phyloP scores from a whole-genome alignment of 2,888 invertebrate species.

The Microchrysa polita region DNA sequence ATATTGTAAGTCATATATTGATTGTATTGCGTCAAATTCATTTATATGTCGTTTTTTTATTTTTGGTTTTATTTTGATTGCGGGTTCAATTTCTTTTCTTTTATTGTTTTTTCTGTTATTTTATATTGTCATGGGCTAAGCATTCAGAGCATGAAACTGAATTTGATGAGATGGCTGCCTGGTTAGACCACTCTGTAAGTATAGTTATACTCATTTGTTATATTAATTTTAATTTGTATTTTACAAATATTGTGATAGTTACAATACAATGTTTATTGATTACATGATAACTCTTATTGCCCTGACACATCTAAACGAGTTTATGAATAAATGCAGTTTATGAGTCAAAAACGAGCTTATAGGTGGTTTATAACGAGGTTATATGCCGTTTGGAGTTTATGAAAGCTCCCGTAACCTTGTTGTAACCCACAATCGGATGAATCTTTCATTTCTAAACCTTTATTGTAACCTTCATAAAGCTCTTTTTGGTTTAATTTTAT shows the following conservation, averaged over 20 bases:
- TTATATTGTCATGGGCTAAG: constrained; percentile 54
- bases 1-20: constrained; percentile 56
- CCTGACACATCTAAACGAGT: too few species aligned
- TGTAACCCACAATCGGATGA: too few species aligned
- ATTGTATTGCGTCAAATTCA: neutral
- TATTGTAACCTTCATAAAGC: too few species aligned
- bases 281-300: neutral
- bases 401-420: too few species aligned
- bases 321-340: too few species aligned
- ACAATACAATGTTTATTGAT: neutral
- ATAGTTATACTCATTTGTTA: constrained; percentile 47
- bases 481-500: too few species aligned
- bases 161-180: constrained; percentile 94
- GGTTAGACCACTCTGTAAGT: constrained; percentile 80
- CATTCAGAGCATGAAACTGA: constrained; percentile 79
- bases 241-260: too few species aligned
- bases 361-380: too few species aligned
- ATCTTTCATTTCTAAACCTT: too few species aligned
- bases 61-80: constrained; percentile 40
- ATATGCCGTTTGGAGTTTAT: too few species aligned
- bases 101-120: constrained; percentile 51
- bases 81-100: constrained; percentile 48
- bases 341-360: too few species aligned
- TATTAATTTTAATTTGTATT: neutral
- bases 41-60: constrained; percentile 20